A percentile compares a stretch with the other conserved stretches of the same genome.
Evolutionary conservation across 2,888 invertebrate genomes (phyloP).

Genomic region (Troides oblongomaculatus): DNA sequence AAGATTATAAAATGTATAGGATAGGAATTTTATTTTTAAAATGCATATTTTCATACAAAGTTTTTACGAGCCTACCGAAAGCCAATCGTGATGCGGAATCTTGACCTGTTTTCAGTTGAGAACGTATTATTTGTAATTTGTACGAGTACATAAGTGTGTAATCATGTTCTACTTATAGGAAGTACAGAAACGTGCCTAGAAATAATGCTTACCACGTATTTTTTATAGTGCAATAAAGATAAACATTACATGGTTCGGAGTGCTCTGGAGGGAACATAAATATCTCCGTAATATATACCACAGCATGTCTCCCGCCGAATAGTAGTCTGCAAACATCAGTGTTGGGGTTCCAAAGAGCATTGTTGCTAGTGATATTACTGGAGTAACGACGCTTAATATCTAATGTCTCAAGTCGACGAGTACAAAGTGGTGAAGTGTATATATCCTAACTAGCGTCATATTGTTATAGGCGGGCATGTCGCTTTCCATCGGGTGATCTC

Average conservation of each 20-base stretch:
- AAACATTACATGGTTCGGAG: conserved; percentile 54
- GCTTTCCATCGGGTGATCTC: background rate
- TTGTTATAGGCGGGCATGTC: too few relatives aligned
- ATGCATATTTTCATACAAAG: conserved; percentile 25
- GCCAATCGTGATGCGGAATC: conserved; percentile 13
- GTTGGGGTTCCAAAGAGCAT: background rate
- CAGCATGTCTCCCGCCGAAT: too few relatives aligned
- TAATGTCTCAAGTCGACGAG: too few relatives aligned
- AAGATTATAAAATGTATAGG: background rate
- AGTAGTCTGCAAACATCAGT: background rate
- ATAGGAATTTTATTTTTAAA: conserved; percentile 7
- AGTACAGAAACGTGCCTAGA: conserved; percentile 79
- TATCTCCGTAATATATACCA: background rate
- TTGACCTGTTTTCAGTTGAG: conserved; percentile 40
- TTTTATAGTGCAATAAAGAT: conserved; percentile 69
- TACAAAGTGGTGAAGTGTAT: too few relatives aligned
- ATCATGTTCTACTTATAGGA: conserved; percentile 59
- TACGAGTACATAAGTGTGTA: conserved; percentile 58
- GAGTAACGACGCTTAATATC: too few relatives aligned
- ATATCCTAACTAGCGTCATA: too few relatives aligned
- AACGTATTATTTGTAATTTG: conserved; percentile 50
- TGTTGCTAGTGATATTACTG: too few relatives aligned
- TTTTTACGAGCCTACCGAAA: conserved; percentile 14
- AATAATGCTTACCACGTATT: conserved; percentile 75
- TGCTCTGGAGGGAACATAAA: background rate